These are phyloP conservation scores for Pseudolycoriella hygida DNA, from an alignment of 2,888 invertebrate species.

Conservation along the genomic window DNA sequence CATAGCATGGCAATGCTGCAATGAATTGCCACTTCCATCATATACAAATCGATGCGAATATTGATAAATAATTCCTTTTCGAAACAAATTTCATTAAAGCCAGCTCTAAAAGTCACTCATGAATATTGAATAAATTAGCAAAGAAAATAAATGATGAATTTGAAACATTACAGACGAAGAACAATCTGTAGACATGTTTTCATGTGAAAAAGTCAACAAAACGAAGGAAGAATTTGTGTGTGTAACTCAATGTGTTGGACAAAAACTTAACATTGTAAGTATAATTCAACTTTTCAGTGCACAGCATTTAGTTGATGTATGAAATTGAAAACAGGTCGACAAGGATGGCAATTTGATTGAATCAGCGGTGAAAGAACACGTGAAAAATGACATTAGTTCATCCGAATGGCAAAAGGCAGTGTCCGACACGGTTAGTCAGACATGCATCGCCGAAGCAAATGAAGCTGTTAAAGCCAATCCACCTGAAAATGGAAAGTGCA, in stretches of 20 bases:
- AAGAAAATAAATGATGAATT: too few species aligned
- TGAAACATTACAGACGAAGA: background rate
- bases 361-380: background rate
- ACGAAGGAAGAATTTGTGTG: constrained; percentile 1
- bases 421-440: background rate
- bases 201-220: constrained; percentile 3
- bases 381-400: background rate
- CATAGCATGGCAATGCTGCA: too few species aligned
- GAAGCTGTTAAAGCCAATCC: background rate
- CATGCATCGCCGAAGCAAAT: background rate
- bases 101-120: too few species aligned
- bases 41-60: too few species aligned
- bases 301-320: too few species aligned
- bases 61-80: too few species aligned
- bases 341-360: constrained; percentile 1
- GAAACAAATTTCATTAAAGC: too few species aligned
- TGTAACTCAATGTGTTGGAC: constrained; percentile 3
- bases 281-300: too few species aligned
- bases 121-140: too few species aligned
- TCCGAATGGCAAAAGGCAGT: constrained; percentile 1
- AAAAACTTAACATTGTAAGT: constrained; percentile 3
- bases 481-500: background rate
- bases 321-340: background rate
- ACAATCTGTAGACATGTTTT: background rate
- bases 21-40: too few species aligned